Base-by-base conservation (phyloP, 2,888 invertebrate species). In the Limnephilus lunatus region DNA sequence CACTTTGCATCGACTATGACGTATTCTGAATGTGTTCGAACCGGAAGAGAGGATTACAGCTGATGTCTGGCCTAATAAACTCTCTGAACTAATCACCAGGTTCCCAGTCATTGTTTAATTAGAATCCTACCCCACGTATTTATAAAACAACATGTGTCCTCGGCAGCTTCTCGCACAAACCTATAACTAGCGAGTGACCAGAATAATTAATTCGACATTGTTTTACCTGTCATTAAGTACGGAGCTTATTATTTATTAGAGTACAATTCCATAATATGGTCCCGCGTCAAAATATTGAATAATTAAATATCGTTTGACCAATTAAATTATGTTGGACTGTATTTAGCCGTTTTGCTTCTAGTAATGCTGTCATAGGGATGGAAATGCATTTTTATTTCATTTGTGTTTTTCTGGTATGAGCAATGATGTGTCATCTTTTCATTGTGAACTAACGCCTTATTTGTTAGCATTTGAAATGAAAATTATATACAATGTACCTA, bases 211-310 rank as follows among this genome's bases (percentile, higher is more conserved):
- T 68, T 25, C 25, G 7, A 7, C 25, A 25, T 68, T 68, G 53
- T 68, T 68, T n/a, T 68, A 68, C 25, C 25, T n/a, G 68, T 68
- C 25, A 68, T 9, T 68, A 7, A 68, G 68, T 68, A 68, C n/a
- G n/a, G n/a, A 68, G 68, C 68, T 68, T 68, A 68, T 68, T 68
- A 68, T 68, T 68, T 68, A 68, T 68, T 68, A 68, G n/a, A 68
- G 0, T 68, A 68, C 68, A 68, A 25, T 68, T 68, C 25, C 25
- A 9, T 68, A 1, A 2, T 68, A 2, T 68, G 68, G n/a, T 68
- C 68, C 68, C 68, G 5, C 53, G 25, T 53, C 53, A 53, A 53
- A 53, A 53, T 53, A 19, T 53, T 5, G 25, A 68, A 68, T 25
- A 25, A 68, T 68, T n/a, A 68, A 68, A 68, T 68, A 7, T 68